Evolutionary conservation across 2,113 vertebrate species (phyloP), one percentile per base, ranked within the genome.

Genomic region (Rhinoptilus africanus): DNA sequence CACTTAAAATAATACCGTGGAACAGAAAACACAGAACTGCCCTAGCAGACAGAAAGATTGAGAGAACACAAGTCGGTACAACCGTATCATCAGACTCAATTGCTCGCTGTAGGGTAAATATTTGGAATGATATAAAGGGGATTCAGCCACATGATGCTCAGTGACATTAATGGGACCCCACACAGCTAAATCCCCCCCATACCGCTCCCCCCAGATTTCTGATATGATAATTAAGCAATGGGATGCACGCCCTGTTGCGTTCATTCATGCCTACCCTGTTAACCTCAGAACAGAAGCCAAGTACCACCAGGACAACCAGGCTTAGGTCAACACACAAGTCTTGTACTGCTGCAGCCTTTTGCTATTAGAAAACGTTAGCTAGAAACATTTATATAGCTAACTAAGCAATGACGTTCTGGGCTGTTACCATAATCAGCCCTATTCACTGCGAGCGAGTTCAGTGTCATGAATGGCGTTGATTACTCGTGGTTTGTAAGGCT

Each of bases 401-500:
- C 91, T 77, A 93, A 92, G 80, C 91, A 92, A 80, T 21, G 67
- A 79, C 8, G 10, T 64, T 92, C 93, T 57, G 26, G 82, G 57
- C 74, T 89, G 60, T 9, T 74, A 41, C 74, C 95, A 47, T 26
- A 94, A 96, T 97, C 88, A 91, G 75, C 30, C 39, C 51, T 93
- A 90, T 91, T 96, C 77, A 83, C 51, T 50, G 69, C 77, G 68
- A 87, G 41, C 3, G 34, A 89, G 85, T 89, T 86, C 81, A 92
- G 54, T 85, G 56, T 34, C 27, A 5, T 79, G 94, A 97, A 93
- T 85, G 82, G 76, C 19, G 8, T 51, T 98, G 95, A 96, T 89
- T 95, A 81, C 47, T 88, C 84, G 41, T 57, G 92, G 78, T 50
- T 77, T 79, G 30, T 48, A 71, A 92, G 32, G 39, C 77, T 95